Conservation (phyloP, 1,140 invertebrate genomes). For the Euschistus heros region DNA sequence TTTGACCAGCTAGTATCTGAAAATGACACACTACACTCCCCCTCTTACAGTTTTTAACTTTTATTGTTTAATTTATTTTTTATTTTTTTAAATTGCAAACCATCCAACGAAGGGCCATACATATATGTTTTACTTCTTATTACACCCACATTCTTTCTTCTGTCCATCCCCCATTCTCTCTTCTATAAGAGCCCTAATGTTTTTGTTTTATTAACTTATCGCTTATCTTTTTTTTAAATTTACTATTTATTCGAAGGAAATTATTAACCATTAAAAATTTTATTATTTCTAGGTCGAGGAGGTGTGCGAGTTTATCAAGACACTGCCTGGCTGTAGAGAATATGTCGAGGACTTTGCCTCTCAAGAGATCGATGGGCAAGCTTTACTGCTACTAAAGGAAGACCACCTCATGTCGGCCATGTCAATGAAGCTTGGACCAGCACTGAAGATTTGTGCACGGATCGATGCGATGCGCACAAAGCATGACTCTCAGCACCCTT, state of each 20-base stretch:
- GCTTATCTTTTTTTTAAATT: too few relatives aligned
- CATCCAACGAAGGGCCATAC: too few relatives aligned
- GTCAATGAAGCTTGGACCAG: conserved; percentile 89
- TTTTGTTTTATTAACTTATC: too few relatives aligned
- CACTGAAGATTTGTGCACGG: conserved; percentile 84
- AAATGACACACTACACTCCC: too few relatives aligned
- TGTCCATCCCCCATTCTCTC: too few relatives aligned
- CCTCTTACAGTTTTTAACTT: too few relatives aligned
- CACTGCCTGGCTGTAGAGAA: conserved; percentile 69
- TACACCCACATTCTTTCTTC: too few relatives aligned
- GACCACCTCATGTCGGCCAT: conserved; percentile 91
- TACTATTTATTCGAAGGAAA: neutral
- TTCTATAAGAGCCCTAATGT: too few relatives aligned
- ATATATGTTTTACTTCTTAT: too few relatives aligned
- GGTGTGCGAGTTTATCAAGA: conserved; percentile 32
- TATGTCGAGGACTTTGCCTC: conserved; percentile 91
- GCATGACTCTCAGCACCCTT: neutral
- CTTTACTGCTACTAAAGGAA: conserved; percentile 83
- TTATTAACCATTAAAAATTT: neutral
- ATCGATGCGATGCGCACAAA: conserved; percentile 66
- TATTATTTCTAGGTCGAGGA: conserved; percentile 29
- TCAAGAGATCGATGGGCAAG: conserved; percentile 93
- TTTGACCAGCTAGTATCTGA: too few relatives aligned
- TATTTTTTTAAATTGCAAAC: too few relatives aligned
- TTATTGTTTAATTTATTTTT: too few relatives aligned